Evolutionary conservation across 2,113 vertebrate genomes (phyloP), one percentile per base, ranked within the genome.

Genomic region (Anseranas semipalmata): DNA sequence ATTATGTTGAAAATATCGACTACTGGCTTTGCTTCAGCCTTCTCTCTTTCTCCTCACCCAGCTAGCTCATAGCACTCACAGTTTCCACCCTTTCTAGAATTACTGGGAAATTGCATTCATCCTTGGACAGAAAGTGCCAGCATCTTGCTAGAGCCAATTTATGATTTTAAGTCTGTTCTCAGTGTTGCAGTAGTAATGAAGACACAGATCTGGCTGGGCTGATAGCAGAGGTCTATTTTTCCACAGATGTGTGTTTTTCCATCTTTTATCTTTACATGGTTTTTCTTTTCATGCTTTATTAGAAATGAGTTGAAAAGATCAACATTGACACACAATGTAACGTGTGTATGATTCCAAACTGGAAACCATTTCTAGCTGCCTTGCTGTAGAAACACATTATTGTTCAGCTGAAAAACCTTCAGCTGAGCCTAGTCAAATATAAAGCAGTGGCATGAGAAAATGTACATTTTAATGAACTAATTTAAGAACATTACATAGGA

Each of bases 161-260:
- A 46, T 16, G 72, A 74, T 91, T 85, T 91, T 52, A 81, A 87
- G 30, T 67, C 66, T 95, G n/a, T 81, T 92, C 27, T 90, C 70
- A 53, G 58, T 87, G 92, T 58, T 82, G 89, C 89, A 85, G 68
- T 87, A 78, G 68, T 96, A 94, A 92, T 81, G 85, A 88, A 97
- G 79, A 92, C 80, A 85, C 56, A 91, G 65, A 96, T 92, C 22
- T 90, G 43, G 28, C 33, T 86, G 56, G 76, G 66, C 85, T 85
- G 65, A 93, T 74, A 94, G 68, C 74, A 90, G 12, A 85, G 59
- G 41, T 92, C 73, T 94, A 25, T 92, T 94, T 81, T 95, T 84
- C 55, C 86, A 89, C 89, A 92, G 80, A 87, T 79, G 62, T 56
- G 30, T 72, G 13, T 85, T 95, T 95, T 95, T 78, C 85, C 75